A percentile compares a stretch with the other conserved stretches of the same genome.
Evolutionary conservation across 2,888 invertebrate genomes (phyloP).

Genomic region (Perizoma flavofasciatum): DNA sequence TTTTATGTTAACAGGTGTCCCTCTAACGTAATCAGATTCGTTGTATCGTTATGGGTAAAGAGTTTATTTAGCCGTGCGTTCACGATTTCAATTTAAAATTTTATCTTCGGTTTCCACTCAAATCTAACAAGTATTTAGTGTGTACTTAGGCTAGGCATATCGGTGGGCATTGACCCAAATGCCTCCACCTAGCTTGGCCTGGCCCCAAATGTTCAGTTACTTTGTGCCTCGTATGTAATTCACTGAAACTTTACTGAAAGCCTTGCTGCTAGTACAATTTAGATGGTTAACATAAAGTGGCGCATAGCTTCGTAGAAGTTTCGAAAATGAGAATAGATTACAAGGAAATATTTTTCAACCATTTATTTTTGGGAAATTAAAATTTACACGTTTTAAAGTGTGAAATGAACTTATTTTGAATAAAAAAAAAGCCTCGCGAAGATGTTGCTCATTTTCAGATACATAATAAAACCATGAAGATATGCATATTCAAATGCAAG

Average conservation of each 20-base stretch:
- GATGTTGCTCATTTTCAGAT: too few species aligned
- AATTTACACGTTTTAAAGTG: too few species aligned
- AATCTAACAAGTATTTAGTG: constrained; percentile 3
- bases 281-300: constrained; percentile 15
- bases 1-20: too few species aligned
- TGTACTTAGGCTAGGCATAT: constrained; percentile 1
- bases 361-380: too few species aligned
- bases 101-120: not conserved
- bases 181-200: constrained; percentile 19
- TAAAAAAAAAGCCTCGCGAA: too few species aligned
- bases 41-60: too few species aligned
- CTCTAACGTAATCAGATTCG: too few species aligned
- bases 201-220: constrained; percentile 26
- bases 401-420: too few species aligned
- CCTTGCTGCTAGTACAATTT: constrained; percentile 26
- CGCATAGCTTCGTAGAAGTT: constrained; percentile 1
- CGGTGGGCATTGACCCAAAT: constrained; percentile 33
- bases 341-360: too few species aligned
- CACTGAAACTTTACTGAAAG: constrained; percentile 24
- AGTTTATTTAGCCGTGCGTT: too few species aligned
- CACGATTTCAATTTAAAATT: not conserved
- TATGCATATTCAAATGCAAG: too few species aligned
- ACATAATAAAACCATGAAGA: too few species aligned
- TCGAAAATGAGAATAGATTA: not conserved
- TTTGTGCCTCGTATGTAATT: constrained; percentile 25